phyloP scores from a whole-genome alignment of 2,888 invertebrate species.

The Linyphia triangularis region DNA sequence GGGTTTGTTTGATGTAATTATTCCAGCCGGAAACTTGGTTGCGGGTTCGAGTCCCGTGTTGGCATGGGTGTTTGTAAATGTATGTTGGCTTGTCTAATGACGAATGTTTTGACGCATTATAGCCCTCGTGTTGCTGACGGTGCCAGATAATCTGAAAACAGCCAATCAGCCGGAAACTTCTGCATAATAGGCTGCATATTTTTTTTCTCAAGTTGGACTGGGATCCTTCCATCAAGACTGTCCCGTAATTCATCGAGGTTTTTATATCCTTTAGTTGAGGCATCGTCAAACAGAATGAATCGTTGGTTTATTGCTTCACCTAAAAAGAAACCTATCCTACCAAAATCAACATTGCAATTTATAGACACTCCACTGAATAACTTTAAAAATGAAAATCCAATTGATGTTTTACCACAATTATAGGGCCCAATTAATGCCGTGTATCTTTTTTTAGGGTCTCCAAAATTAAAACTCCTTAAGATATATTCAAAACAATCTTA shows the following conservation, averaged over 20 bases:
- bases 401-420: background rate
- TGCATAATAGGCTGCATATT: background rate
- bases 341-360: background rate
- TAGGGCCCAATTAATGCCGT: background rate
- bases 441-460: background rate
- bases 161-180: background rate
- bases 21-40: no score
- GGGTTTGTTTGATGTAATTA: background rate
- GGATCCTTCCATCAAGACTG: background rate
- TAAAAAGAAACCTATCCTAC: background rate
- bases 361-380: background rate
- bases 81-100: no score
- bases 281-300: conserved; percentile 22
- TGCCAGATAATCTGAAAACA: no score
- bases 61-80: no score
- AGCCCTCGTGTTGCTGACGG: no score
- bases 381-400: background rate
- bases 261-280: background rate
- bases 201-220: conserved; percentile 7
- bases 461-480: background rate
- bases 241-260: conserved; percentile 16
- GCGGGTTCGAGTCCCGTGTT: no score
- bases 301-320: background rate
- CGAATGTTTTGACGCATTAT: no score
- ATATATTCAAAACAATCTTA: background rate